A percentile compares a stretch with the other conserved stretches of the same genome.
Conservation (phyloP, 2,113 vertebrate genomes). For the Alaudala cheleensis region DNA sequence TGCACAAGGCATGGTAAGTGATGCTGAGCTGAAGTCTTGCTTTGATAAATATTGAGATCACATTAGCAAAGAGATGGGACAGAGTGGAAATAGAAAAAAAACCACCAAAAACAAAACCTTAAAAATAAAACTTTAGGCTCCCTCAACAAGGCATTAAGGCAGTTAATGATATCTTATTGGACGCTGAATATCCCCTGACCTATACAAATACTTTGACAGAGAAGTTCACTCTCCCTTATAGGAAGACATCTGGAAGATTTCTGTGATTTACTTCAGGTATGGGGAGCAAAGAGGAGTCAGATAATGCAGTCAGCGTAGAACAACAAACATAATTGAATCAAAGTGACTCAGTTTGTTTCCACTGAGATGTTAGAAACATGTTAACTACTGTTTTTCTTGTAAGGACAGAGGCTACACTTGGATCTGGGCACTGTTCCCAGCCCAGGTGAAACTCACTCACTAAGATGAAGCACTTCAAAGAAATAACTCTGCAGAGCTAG, state of each 20-base stretch:
- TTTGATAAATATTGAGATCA: constrained; percentile 6
- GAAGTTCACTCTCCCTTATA: not conserved
- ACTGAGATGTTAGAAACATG: not conserved
- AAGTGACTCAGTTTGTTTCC: not conserved
- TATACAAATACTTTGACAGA: not conserved
- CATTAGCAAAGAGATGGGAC: not conserved
- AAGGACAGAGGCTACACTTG: not conserved
- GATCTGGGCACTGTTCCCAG: not conserved
- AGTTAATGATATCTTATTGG: not conserved
- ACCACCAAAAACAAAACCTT: rapidly evolving
- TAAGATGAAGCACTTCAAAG: not conserved
- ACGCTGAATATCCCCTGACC: not conserved
- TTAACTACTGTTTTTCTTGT: not conserved
- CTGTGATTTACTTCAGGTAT: not conserved
- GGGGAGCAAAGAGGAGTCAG: not conserved
- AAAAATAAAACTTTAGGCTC: not conserved
- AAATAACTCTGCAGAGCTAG: not conserved
- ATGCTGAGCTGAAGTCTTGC: not conserved
- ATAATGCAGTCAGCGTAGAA: not conserved
- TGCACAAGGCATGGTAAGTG: not conserved
- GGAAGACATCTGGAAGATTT: not conserved
- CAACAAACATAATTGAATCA: not conserved
- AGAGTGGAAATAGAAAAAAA: not conserved
- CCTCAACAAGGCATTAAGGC: not conserved
- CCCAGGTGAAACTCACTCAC: not conserved